A percentile compares a stretch with the other conserved stretches of the same genome.
Evolutionary conservation across 2,888 invertebrate genomes (phyloP).

Genomic region (Prosapia bicincta): DNA sequence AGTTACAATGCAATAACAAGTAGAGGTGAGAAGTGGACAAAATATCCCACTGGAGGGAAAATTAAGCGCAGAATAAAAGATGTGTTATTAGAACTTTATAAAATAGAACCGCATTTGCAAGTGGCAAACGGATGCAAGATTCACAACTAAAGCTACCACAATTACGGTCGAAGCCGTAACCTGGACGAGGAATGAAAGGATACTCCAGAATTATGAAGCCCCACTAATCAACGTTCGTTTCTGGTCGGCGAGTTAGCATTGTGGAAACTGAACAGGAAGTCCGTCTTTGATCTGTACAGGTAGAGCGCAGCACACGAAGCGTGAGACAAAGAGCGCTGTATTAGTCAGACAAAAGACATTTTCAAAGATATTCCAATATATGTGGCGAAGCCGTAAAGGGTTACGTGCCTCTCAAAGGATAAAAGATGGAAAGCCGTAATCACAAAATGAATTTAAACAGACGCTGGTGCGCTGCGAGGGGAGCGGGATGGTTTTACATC

Average conservation of each 20-base stretch:
- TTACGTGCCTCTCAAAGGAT: background rate
- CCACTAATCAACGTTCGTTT: background rate
- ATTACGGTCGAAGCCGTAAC: too few species aligned
- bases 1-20: too few species aligned
- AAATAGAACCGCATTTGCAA: too few species aligned
- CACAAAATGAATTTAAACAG: background rate
- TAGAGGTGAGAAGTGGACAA: too few species aligned
- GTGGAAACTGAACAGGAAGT: background rate
- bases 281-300: background rate
- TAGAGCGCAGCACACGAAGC: background rate
- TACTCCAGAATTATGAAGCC: background rate
- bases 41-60: too few species aligned
- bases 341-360: background rate
- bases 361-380: slow-evolving; percentile 2
- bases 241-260: background rate
- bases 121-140: too few species aligned
- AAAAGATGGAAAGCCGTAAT: background rate
- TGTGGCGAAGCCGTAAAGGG: background rate
- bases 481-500: background rate
- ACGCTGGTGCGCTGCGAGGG: background rate
- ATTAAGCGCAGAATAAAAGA: too few species aligned
- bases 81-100: too few species aligned
- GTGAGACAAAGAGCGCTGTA: background rate
- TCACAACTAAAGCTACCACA: too few species aligned
- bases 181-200: background rate